Evolutionary conservation across 2,113 vertebrate species (phyloP).

Genomic region (Malurus alboscapulatus): DNA sequence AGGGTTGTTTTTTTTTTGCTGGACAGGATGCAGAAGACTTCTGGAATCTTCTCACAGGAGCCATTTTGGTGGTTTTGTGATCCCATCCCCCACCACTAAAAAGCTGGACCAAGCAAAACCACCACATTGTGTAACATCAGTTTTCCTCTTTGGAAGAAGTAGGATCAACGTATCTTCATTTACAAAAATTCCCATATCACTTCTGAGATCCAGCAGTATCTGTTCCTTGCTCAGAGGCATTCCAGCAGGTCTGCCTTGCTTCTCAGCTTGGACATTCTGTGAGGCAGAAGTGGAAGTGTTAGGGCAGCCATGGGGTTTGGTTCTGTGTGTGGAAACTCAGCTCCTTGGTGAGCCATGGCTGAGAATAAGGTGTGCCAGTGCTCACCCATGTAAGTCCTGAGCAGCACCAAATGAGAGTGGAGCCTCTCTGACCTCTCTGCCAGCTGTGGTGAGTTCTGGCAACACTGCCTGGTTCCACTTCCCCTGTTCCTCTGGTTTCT

Average conservation of each 20-base stretch:
- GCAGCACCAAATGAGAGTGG: no score
- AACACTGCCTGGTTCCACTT: not conserved
- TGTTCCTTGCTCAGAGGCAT: rapidly evolving
- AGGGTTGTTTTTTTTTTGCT: no score
- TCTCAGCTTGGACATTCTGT: not conserved
- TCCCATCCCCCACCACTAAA: no score
- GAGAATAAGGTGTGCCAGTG: not conserved
- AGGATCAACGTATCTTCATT: not conserved
- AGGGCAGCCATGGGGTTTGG: not conserved
- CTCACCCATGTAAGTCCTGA: not conserved
- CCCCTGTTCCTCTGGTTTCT: not conserved
- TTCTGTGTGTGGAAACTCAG: not conserved
- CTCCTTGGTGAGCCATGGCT: not conserved
- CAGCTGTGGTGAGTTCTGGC: not conserved
- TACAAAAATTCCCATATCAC: not conserved
- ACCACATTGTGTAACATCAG: not conserved
- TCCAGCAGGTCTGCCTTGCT: not conserved
- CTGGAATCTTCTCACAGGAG: no score
- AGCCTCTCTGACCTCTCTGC: not conserved
- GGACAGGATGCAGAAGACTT: no score
- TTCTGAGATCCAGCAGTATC: not conserved
- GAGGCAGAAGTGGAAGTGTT: not conserved
- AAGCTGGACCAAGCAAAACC: no score
- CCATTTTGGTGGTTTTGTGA: no score
- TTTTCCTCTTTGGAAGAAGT: not conserved